These are phyloP conservation scores for Colossoma macropomum DNA, from an alignment of 2,113 vertebrate species.

Conservation along the genomic window DNA sequence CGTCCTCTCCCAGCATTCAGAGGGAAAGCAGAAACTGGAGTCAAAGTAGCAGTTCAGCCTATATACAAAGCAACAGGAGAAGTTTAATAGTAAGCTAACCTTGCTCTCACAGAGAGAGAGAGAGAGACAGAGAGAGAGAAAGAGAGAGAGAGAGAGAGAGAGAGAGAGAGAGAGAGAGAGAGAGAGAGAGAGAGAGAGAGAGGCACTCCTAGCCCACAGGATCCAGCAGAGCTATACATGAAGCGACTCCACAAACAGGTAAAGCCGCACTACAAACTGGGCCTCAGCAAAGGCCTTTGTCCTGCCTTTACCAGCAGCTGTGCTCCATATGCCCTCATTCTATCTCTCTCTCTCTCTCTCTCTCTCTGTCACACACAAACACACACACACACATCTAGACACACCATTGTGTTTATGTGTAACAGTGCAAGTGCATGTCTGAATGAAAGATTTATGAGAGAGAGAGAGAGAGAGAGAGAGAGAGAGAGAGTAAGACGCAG, in stretches of 20 bases:
- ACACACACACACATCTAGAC: not conserved
- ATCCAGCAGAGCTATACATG: not conserved
- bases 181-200: not conserved
- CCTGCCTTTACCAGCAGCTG: slow-evolving; percentile 51
- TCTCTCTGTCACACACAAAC: not conserved
- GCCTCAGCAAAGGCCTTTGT: slow-evolving; percentile 16
- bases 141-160: slow-evolving; percentile 12
- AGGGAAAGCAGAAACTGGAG: not conserved
- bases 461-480: not conserved
- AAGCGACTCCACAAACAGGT: no score
- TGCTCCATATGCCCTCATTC: slow-evolving; percentile 51
- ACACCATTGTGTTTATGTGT: not conserved
- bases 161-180: no score
- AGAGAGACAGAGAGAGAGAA: no score
- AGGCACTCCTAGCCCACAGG: not conserved
- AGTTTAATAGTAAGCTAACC: not conserved
- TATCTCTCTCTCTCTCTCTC: not conserved
- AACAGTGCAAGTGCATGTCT: slow-evolving; percentile 7
- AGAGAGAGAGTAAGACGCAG: not conserved
- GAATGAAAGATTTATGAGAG: slow-evolving; percentile 33
- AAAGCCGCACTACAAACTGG: not conserved
- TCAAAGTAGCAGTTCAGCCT: not conserved
- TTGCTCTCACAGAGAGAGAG: no score
- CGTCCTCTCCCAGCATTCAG: not conserved
- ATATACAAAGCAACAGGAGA: not conserved